Evolutionary conservation across 2,888 invertebrate species (phyloP), one percentile per base, ranked within the genome.

Genomic region (Dasypolia templi): DNA sequence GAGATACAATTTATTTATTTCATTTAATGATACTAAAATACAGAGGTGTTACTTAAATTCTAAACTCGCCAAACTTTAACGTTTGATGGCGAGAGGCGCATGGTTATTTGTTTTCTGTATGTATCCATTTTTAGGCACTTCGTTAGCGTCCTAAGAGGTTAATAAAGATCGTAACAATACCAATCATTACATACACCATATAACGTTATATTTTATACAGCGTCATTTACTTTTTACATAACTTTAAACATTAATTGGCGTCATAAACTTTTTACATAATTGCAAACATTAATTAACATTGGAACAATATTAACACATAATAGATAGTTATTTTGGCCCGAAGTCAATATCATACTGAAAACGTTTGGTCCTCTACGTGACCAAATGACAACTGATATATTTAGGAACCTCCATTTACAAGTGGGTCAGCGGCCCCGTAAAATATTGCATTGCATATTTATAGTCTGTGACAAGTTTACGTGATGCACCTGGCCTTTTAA

Each of bases 391-490:
- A 46, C 44, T 49, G 51, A 75, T 35, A 53, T 46, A 68, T 75
- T 63, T 11, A 32, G 17, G 49, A 42, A 12, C 26, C 58, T 46
- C 22, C 53, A 26, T 62, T 44, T 26, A 19, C 5, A 78, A 73
- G 14, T 73, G 26, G 73, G 66, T 56, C 66, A 73, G 49, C 53
- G 5, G 22, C 39, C 14, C 12, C 53, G 12, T 72, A 74, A 58
- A 78, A 68, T 74, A 79, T 63, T 64, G 79, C 53, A 74, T 79
- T 35, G 53, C 78, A 79, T 79, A 68, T 78, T 58, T 58, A 78
- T 62, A 39, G 4, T 14, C 17, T 53, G 32, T 44, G 69, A 51
- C 59, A 61, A 55, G 44, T 65, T 63, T 63, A 66, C 22, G 42
- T 58, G 77, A 67, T 81, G 68, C 73, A 66, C 61, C 55, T 42